Evolutionary conservation across 1,140 invertebrate species (phyloP), one percentile per base, ranked within the genome.

Genomic region (Zaprionus taronus): DNA sequence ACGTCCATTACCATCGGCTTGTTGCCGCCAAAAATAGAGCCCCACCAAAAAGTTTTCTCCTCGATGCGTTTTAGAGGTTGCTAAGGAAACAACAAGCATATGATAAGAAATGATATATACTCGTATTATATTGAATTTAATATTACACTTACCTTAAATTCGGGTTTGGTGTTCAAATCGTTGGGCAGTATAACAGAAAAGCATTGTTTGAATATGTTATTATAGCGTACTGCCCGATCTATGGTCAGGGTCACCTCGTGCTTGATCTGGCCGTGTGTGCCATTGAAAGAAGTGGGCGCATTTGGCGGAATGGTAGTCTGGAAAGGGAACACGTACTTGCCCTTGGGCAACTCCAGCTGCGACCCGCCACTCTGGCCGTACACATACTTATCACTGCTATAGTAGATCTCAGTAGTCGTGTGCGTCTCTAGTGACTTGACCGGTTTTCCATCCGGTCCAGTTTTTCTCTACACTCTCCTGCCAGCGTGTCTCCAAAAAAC

Each of bases 141-240:
- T 12, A 12, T 12, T 51, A 11, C 3, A 79, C 77, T 2, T 68
- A 92, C 91, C 60, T 62, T 58, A 63, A 87, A 51, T 28, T 82
- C 73, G 9, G 61, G 67, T 22, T 95, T 94, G 71, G 93, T 92
- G 92, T 97, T 97, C 22, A 97, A 94, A 93, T 97, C 96, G 61
- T 96, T 94, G 14, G 95, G 95, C 74, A 95, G 94, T 34, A 96
- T 94, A 20, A 97, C 95, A 12, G 95, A 96, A 82, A 97, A 96
- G 14, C 95, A 94, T 78, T 94, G 94, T 91, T 96, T 96, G 47
- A 94, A 94, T 78, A 95, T 95, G 77, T 96, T 95, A 93, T 97
- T 96, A 83, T 96, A 96, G 31, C 95, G 95, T 95, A 96, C 96
- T 11, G 96, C 95, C 20, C 96, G 94, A 93, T 97, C 96, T 69